Evolutionary conservation across 2,888 invertebrate genomes (phyloP).

Genomic region (Calameuta filiformis): DNA sequence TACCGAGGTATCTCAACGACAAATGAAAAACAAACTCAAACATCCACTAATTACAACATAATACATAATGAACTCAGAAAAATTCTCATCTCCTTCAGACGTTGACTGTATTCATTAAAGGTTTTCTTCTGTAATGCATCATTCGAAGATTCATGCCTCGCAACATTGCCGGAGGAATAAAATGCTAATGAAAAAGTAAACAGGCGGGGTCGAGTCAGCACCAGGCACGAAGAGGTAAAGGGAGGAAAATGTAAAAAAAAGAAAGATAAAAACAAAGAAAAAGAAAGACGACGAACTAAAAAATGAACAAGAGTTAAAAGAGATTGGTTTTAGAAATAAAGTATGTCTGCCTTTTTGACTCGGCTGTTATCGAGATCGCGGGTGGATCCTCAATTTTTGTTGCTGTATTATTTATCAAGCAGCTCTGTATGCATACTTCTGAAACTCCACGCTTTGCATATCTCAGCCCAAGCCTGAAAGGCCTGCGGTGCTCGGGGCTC

Average conservation of each 20-base stretch:
- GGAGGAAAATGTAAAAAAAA: neutral
- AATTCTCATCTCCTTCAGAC: neutral
- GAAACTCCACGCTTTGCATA: slow-evolving; percentile 27
- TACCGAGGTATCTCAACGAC: neutral
- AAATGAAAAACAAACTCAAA: neutral
- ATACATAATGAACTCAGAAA: neutral
- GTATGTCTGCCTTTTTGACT: slow-evolving; percentile 2
- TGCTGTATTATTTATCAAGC: slow-evolving; percentile 26
- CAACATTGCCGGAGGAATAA: neutral
- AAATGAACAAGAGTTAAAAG: neutral
- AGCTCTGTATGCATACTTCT: slow-evolving; percentile 9
- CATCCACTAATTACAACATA: neutral
- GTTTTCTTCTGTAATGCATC: neutral
- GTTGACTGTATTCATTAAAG: neutral
- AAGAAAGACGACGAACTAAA: neutral
- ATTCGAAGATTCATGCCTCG: neutral
- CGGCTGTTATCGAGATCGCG: neutral
- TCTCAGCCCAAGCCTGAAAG: slow-evolving; percentile 19
- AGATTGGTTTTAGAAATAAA: neutral
- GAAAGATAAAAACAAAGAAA: neutral
- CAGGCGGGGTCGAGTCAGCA: neutral
- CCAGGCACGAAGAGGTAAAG: neutral
- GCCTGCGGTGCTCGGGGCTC: slow-evolving; percentile 15
- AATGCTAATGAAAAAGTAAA: neutral
- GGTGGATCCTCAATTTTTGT: neutral